Conservation (phyloP, 2,113 vertebrate genomes). For the Myotis lucifugus region DNA sequence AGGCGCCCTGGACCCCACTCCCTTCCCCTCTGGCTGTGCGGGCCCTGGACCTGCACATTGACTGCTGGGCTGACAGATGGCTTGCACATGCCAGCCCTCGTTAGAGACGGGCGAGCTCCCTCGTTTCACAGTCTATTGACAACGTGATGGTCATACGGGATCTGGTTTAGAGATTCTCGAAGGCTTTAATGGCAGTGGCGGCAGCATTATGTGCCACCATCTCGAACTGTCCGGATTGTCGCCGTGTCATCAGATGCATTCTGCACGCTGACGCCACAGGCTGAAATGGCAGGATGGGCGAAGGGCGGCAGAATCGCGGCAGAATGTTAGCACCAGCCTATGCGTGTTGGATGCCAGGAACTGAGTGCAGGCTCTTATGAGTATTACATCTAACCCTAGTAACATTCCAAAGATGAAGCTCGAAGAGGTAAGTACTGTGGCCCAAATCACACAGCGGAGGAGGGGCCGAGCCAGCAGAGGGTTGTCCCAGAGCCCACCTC, state of each 20-base stretch:
- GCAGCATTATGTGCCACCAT: neutral
- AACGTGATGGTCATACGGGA: slow-evolving; percentile 28
- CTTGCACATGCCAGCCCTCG: neutral
- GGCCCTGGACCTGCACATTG: neutral
- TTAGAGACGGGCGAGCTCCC: slow-evolving; percentile 35
- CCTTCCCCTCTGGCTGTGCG: neutral
- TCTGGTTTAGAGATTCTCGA: slow-evolving; percentile 33
- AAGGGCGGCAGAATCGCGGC: neutral
- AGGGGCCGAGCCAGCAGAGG: neutral
- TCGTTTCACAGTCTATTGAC: slow-evolving; percentile 41
- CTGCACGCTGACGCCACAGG: neutral
- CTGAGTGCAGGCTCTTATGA: fast-evolving
- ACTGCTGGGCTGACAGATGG: slow-evolving; percentile 65
- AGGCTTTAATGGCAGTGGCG: neutral
- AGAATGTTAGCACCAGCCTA: neutral
- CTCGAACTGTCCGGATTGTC: neutral
- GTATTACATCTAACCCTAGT: neutral
- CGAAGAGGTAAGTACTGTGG: neutral
- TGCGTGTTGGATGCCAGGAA: fast-evolving
- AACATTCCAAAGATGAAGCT: neutral
- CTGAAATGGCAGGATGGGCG: neutral
- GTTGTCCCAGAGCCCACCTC: too few relatives aligned
- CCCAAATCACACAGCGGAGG: neutral
- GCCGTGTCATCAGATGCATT: neutral
- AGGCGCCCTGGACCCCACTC: neutral